A percentile compares a stretch with the other conserved stretches of the same genome.
Conservation (phyloP, 2,888 invertebrate species). For the Amphipoea lucens region DNA sequence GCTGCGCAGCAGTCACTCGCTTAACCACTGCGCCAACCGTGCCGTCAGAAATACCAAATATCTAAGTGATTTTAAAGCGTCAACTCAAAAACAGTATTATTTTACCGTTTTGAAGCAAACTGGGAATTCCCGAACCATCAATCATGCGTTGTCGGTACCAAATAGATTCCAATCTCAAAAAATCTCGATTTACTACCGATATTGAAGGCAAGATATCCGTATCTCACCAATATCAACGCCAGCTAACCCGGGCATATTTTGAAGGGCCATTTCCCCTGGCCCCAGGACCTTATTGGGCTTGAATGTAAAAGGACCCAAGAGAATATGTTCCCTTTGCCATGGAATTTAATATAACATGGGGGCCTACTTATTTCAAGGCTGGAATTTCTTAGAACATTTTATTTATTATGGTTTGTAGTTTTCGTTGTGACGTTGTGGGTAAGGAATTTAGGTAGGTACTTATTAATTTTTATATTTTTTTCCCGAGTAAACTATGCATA, state of each 20-base stretch:
- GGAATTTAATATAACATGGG: conserved; percentile 67
- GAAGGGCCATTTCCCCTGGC: conserved; percentile 42
- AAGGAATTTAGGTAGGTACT: conserved; percentile 17
- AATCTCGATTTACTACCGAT: conserved; percentile 3
- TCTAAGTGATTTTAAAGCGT: background rate
- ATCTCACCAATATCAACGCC: conserved; percentile 38
- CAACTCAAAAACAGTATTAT: background rate
- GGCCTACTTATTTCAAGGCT: conserved; percentile 42
- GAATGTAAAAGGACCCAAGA: conserved; percentile 46
- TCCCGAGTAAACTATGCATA: background rate
- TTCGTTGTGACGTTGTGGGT: background rate
- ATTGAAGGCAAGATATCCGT: background rate
- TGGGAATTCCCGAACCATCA: conserved; percentile 7
- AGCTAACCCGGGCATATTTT: conserved; percentile 34
- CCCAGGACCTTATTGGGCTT: conserved; percentile 45
- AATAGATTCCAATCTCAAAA: conserved; percentile 14
- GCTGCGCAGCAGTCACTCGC: no score
- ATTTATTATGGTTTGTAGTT: background rate
- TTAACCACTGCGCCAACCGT: no score
- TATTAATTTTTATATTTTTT: background rate
- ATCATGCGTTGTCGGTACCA: background rate
- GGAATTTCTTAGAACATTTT: conserved; percentile 30
- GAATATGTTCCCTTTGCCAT: conserved; percentile 28
- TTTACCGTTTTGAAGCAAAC: background rate
- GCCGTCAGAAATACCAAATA: no score